phyloP scores from a whole-genome alignment of 2,797 vertebrate genomes.

The Avahi laniger region DNA sequence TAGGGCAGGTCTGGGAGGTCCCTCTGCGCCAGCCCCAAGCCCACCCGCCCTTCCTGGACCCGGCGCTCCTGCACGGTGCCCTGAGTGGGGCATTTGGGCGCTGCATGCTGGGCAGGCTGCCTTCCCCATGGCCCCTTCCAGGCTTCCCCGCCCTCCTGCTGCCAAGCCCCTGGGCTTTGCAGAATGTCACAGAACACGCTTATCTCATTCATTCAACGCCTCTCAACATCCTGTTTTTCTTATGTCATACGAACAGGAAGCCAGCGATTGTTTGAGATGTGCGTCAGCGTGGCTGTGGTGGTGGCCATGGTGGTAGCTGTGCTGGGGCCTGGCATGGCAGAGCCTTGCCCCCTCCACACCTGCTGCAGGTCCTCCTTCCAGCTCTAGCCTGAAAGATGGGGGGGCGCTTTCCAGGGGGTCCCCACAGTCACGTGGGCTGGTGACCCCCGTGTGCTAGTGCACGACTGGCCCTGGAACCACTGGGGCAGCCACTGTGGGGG shows the following conservation, averaged over 20 bases:
- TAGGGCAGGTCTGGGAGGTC: no score
- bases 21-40: background rate
- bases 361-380: background rate
- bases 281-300: conserved; percentile 75
- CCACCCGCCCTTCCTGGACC: background rate
- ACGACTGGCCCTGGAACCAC: background rate
- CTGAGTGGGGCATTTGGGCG: background rate
- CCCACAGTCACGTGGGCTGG: background rate
- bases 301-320: conserved; percentile 2
- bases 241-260: conserved; percentile 80
- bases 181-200: conserved; percentile 60
- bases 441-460: background rate
- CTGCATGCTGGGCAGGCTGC: background rate
- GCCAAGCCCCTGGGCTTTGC: background rate
- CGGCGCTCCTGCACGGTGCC: accelerated
- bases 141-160: background rate
- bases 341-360: background rate
- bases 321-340: background rate
- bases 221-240: conserved; percentile 83
- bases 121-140: background rate
- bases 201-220: conserved; percentile 78
- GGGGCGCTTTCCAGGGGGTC: background rate
- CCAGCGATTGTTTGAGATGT: conserved; percentile 79
- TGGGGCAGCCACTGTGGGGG: background rate
- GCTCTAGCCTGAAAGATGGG: background rate